Evolutionary conservation across 1,140 invertebrate species (phyloP), one percentile per base, ranked within the genome.

Genomic region (Halictus rubicundus): DNA sequence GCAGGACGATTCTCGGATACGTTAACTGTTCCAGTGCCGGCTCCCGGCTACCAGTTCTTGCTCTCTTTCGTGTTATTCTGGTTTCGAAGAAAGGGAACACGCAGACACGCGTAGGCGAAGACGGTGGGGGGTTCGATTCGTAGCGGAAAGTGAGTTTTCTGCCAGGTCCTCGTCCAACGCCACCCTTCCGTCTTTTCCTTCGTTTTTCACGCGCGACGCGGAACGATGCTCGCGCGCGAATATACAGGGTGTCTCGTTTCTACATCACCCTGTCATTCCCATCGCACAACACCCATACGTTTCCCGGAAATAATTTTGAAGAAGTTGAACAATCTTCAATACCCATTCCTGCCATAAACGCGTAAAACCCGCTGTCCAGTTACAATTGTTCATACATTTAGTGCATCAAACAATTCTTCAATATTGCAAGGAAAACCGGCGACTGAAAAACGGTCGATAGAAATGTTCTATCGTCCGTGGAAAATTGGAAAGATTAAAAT

Each of bases 81-180:
- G 64, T 83, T 80, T 69, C 78, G 63, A 68, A 25, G 57, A 54
- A 52, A 37, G 71, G 61, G 60, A 68, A 27, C 54, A 57, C 54
- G 21, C n/a, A 57, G 54, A 57, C 54, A 57, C 54, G 54, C 54
- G 21, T 57, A n/a, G 54, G 61, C 46, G 37, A 39, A 32, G 14
- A 25, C 27, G 52, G 71, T 76, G 65, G 75, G 80, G 71, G 25
- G 59, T n/a, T 80, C 82, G 79, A 86, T 83, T 57, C 76, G 71
- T 76, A 71, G 78, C 78, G 86, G 88, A 90, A 89, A 89, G 86
- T 86, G 80, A 91, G 83, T 89, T 90, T 90, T 80, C 87, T 81
- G 73, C 66, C 75, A 66, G 27, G 59, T 69, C 49, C 71, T 49
- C 60, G 59, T 73, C 19, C 73, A 32, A 52, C 57, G 54, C 60